Evolutionary conservation across 2,797 vertebrate species (phyloP), one percentile per base, ranked within the genome.

Genomic region (Cossypha caffra): DNA sequence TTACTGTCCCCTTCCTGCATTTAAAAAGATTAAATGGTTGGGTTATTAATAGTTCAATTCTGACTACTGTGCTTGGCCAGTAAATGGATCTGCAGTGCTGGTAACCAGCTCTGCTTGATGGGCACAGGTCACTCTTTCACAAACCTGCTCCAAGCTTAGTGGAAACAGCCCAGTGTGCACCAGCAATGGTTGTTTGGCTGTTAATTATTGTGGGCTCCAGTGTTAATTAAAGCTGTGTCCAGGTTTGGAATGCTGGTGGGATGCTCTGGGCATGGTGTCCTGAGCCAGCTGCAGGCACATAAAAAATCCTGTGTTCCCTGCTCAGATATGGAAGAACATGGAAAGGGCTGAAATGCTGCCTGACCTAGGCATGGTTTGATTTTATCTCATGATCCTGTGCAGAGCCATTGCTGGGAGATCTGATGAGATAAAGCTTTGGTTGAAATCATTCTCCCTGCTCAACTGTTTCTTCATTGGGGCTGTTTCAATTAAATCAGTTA

Each of bases 41-140:
- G 72, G 94, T 97, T 97, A 98, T 97, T 97, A 98, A 98, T 97
- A 97, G 98, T 98, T 98, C 97, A 96, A 88, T 85, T 33, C 45
- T 52, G 79, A 62, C 96, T 96, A 94, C 95, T 91, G 93, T 96
- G 76, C 75, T 47, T 5, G 38, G 80, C 74, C 55, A 55, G 29
- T 59, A 31, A 75, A 50, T 91, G 92, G 45, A 40, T 75, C 64
- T 97, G 67, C 95, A 74, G 73, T 57, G 64, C 81, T 83, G 72
- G 69, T 81, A 89, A 14, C 14, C 78, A 47, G 82, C 85, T 90
- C 86, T 71, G 52, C 11, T 48, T 43, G 77, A 18, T 48, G 81
- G 66, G 12, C 35, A 10, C 37, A 19, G 69, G 76, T 40, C 35
- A 1, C 21, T 5, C 25, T 43, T 88, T 45, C 62, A 54, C 72